phyloP scores from a whole-genome alignment of 1,140 invertebrate genomes.

The Drosophila miranda region DNA sequence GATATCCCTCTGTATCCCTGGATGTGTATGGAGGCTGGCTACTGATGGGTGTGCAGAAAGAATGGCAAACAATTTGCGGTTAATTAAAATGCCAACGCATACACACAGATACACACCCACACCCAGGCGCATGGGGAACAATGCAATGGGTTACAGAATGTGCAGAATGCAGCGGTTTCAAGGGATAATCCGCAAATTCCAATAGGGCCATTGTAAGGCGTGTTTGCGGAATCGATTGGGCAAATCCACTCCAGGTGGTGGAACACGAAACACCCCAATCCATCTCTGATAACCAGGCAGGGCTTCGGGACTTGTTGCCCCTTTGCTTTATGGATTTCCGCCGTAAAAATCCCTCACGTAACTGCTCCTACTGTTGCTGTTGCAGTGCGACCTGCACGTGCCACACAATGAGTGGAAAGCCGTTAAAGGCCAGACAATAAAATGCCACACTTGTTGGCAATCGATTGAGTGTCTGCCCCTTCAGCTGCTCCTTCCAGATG shows the following conservation, averaged over 20 bases:
- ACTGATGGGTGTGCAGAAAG: not conserved
- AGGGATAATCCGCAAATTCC: not conserved
- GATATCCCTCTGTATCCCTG: too few relatives aligned
- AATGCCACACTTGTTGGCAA: constrained; percentile 74
- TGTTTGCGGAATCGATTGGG: constrained; percentile 44
- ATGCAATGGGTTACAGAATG: constrained; percentile 34
- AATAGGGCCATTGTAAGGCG: constrained; percentile 33
- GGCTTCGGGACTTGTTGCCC: constrained; percentile 60
- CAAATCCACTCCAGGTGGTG: not conserved
- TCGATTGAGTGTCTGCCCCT: constrained; percentile 18
- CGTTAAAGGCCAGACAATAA: constrained; percentile 70
- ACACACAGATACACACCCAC: constrained; percentile 11
- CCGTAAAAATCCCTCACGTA: constrained; percentile 59
- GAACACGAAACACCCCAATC: too few relatives aligned
- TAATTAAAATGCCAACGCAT: constrained; percentile 63
- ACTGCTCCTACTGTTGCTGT: constrained; percentile 5
- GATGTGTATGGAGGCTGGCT: constrained; percentile 2
- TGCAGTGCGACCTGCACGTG: constrained; percentile 48
- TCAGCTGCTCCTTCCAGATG: not conserved
- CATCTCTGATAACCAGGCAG: constrained; percentile 23
- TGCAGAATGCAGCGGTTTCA: constrained; percentile 4
- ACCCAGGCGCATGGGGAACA: constrained; percentile 29
- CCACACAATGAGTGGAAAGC: constrained; percentile 44
- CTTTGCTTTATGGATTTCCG: constrained; percentile 48
- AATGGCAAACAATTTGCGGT: constrained; percentile 41